phyloP scores from a whole-genome alignment of 2,888 invertebrate species.

The Muschampia plurimacula region DNA sequence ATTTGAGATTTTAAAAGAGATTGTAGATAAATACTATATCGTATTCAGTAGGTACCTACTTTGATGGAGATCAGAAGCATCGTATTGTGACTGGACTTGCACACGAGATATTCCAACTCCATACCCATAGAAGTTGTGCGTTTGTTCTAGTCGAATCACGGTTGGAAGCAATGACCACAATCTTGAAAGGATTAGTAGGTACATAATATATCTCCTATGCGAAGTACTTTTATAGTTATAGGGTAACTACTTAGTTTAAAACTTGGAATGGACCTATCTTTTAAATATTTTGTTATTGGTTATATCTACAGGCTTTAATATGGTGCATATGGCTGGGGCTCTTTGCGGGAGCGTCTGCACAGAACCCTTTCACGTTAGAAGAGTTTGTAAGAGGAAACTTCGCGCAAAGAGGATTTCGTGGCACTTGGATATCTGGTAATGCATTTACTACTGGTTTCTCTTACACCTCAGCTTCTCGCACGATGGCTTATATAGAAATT shows the following conservation, averaged over 20 bases:
- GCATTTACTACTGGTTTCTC: not conserved
- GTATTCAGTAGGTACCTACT: no score
- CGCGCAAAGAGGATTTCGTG: slow-evolving; percentile 81
- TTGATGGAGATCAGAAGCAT: no score
- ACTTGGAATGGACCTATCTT: no score
- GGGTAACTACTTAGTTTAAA: no score
- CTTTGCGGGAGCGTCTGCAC: slow-evolving; percentile 59
- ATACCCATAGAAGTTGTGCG: no score
- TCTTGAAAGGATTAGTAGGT: not conserved
- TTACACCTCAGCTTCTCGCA: no score
- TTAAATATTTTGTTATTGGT: not conserved
- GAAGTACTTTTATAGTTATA: not conserved
- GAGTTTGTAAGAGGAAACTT: slow-evolving; percentile 72
- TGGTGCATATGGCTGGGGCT: slow-evolving; percentile 59
- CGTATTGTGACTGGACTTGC: no score
- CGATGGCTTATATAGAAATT: no score
- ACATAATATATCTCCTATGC: not conserved
- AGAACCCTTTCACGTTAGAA: slow-evolving; percentile 71
- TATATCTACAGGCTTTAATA: slow-evolving; percentile 27
- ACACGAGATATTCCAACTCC: no score
- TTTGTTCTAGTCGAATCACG: no score
- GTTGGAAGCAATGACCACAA: not conserved
- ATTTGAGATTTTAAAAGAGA: no score
- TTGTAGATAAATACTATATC: no score
- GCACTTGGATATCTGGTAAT: slow-evolving; percentile 88